phyloP scores from a whole-genome alignment of 2,888 invertebrate species.

The Himalopsyche anomala region DNA sequence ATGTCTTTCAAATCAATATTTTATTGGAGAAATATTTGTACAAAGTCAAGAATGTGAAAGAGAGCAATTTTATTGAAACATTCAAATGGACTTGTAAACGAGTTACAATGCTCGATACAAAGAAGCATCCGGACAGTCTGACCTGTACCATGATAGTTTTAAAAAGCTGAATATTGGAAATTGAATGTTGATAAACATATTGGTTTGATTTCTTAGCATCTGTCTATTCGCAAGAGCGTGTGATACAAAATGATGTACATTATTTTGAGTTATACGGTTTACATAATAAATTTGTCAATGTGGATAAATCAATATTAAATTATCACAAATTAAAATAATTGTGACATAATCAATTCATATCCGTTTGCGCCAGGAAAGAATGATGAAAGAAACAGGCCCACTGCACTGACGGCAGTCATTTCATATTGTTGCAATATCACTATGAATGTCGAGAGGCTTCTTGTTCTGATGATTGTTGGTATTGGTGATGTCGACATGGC shows the following conservation, averaged over 20 bases:
- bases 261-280: not conserved
- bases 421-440: conserved; percentile 9
- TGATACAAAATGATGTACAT: not conserved
- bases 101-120: too few relatives aligned
- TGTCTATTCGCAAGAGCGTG: not conserved
- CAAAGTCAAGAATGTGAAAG: too few relatives aligned
- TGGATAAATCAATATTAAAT: not conserved
- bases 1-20: too few relatives aligned
- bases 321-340: conserved; percentile 18
- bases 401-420: not conserved
- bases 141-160: too few relatives aligned
- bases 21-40: too few relatives aligned
- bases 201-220: not conserved
- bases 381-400: not conserved
- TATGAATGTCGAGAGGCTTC: not conserved
- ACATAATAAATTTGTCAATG: not conserved
- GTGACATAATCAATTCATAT: not conserved
- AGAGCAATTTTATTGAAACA: too few relatives aligned
- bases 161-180: too few relatives aligned
- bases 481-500: not conserved
- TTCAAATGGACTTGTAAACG: too few relatives aligned
- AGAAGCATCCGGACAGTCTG: too few relatives aligned
- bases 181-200: too few relatives aligned
- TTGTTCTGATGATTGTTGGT: not conserved
- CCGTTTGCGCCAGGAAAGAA: not conserved